Base-by-base conservation (phyloP, 1,140 invertebrate species). In the Atta cephalotes region DNA sequence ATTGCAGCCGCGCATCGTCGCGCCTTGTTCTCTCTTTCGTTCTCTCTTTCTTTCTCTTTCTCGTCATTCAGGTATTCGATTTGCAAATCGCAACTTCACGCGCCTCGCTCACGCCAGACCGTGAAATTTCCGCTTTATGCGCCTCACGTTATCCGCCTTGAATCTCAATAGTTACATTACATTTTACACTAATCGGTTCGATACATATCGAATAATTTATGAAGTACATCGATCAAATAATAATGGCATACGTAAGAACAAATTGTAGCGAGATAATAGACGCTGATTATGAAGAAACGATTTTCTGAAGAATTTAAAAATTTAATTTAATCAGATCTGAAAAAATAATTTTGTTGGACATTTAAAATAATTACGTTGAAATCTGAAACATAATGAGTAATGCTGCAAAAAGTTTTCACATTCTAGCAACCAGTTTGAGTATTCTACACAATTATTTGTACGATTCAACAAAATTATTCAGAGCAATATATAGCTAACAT, bases 31-130 rank as follows among this genome's bases (percentile, higher is more conserved):
- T 84, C 65, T 18, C 58, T 77, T 16, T 10, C 21, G 10, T 35
- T 71, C 53, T 12, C 49, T 77, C 31, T 39, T 45, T 25, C 31
- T 76, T 18, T 72, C 7, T 58, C 78, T 21, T 72, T 3, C 56
- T 79, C 28, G 35, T 85, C 76, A 74, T 88, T 89, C 88, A 66
- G 18, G n/a, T 78, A 76, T 79, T 77, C 84, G 76, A 90, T 89
- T 72, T 71, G 71, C 71, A 66, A 89, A 72, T 53, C 58, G 58
- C 58, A 60, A 62, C 76, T 53, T 81, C 71, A 60, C 58, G 62
- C 28, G 49, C 31, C 10, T 16, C n/a, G 9, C 25, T 49, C 80
- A 74, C 39, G 60, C 4, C 25, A 56, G 53, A 49, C 35, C 18
- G 21, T 62, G 70, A 28, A 62, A 62, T 39, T 31, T 76, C 51